phyloP scores from a whole-genome alignment of 2,888 invertebrate species.

The Neocrepidodera transversa region DNA sequence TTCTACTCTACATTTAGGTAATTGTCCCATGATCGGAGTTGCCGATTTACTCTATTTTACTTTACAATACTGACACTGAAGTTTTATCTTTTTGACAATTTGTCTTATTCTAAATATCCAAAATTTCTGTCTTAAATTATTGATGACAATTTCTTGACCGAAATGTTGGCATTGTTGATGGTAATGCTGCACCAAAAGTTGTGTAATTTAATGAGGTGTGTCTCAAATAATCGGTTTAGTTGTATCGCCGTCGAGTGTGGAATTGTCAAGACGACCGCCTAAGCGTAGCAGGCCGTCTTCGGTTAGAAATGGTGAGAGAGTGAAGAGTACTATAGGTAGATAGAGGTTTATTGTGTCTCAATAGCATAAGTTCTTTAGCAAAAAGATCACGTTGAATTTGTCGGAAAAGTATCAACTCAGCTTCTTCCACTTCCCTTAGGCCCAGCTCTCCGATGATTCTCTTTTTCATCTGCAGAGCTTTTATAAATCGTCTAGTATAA shows the following conservation, averaged over 20 bases:
- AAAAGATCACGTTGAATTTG: too few relatives aligned
- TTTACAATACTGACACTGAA: conserved; percentile 22
- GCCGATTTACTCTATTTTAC: conserved; percentile 4
- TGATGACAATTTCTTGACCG: conserved; percentile 15
- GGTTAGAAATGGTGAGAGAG: neutral
- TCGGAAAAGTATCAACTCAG: too few relatives aligned
- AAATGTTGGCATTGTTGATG: conserved; percentile 26
- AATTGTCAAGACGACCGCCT: neutral
- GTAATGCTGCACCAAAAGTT: conserved; percentile 23
- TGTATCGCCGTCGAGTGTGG: neutral
- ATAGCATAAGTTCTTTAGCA: neutral
- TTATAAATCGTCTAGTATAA: too few relatives aligned
- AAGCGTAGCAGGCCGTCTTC: neutral
- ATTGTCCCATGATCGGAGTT: conserved; percentile 22
- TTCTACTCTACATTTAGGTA: conserved; percentile 14
- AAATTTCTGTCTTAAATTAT: neutral
- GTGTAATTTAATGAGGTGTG: conserved; percentile 10
- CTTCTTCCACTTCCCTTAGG: too few relatives aligned
- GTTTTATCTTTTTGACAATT: conserved; percentile 7
- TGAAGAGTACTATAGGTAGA: neutral
- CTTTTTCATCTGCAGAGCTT: too few relatives aligned
- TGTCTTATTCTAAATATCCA: neutral
- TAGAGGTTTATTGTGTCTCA: neutral
- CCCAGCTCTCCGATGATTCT: too few relatives aligned
- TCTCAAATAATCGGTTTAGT: neutral